phyloP scores from a whole-genome alignment of 2,113 vertebrate genomes.

The Hippolais icterina region DNA sequence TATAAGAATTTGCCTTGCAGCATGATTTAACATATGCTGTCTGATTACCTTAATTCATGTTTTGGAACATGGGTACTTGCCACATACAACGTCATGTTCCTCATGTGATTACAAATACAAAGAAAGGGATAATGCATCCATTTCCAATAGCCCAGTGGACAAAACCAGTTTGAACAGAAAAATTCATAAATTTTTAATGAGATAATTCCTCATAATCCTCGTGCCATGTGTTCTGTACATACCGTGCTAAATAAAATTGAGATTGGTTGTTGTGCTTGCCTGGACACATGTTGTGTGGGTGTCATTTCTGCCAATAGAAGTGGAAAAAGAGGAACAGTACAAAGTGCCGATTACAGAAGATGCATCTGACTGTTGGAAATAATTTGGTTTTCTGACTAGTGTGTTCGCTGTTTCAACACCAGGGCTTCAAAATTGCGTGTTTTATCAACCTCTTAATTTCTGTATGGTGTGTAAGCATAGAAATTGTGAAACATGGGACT shows the following conservation, averaged over 20 bases:
- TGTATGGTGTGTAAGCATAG: background rate
- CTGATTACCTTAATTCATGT: background rate
- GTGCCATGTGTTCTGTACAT: conserved; percentile 41
- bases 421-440: background rate
- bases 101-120: background rate
- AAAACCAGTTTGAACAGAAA: background rate
- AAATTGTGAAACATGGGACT: background rate
- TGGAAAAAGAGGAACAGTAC: conserved; percentile 31
- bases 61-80: background rate
- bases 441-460: conserved; percentile 38
- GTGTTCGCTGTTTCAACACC: conserved; percentile 18
- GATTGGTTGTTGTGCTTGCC: background rate
- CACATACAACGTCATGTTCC: background rate
- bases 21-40: background rate
- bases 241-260: background rate
- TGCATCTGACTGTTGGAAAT: conserved; percentile 1
- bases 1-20: background rate
- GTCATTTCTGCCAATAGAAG: conserved; percentile 48
- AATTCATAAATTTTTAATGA: background rate
- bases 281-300: conserved; percentile 58
- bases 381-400: background rate
- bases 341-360: conserved; percentile 7
- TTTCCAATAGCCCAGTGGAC: background rate
- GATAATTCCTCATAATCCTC: background rate
- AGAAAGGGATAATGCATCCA: background rate